Evolutionary conservation across 2,888 invertebrate species (phyloP).

Genomic region (Minunthozetes semirufus): DNA sequence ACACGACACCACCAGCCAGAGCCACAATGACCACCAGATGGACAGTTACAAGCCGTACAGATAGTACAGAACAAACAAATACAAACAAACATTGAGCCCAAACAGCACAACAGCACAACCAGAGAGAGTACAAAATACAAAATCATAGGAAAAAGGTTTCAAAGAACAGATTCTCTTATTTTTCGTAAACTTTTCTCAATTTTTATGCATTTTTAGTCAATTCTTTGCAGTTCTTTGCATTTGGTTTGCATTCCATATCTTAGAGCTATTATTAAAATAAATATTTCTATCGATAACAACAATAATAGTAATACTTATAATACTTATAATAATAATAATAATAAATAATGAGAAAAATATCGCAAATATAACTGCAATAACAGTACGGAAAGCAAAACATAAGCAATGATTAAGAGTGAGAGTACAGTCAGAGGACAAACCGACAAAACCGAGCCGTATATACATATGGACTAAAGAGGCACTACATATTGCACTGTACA

Average conservation of each 20-base stretch:
- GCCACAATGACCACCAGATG: neutral
- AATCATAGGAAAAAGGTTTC: neutral
- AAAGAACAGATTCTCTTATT: neutral
- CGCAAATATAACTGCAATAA: too few relatives aligned
- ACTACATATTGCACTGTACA: neutral
- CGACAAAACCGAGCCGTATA: too few relatives aligned
- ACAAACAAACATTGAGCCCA: conserved; percentile 15
- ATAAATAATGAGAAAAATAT: too few relatives aligned
- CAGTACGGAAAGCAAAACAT: too few relatives aligned
- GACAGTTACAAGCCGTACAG: neutral
- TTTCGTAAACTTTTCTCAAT: neutral
- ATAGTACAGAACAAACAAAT: conserved; percentile 10
- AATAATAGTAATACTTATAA: neutral
- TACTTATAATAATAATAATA: too few relatives aligned
- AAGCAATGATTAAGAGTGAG: too few relatives aligned
- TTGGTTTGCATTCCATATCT: conserved; percentile 12
- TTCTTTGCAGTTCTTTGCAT: neutral
- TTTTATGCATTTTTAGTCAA: too few relatives aligned
- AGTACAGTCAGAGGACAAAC: too few relatives aligned
- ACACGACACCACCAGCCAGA: conserved; percentile 18
- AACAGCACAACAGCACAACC: neutral
- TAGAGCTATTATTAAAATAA: conserved; percentile 28
- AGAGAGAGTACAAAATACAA: neutral
- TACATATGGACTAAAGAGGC: too few relatives aligned
- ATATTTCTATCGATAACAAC: conserved; percentile 3